Percentiles rank a stretch among this genome's conserved stretches.
These are phyloP conservation scores for Haplochromis vanheusdeni DNA, from an alignment of 2,113 vertebrate genomes.

Conservation along the genomic window DNA sequence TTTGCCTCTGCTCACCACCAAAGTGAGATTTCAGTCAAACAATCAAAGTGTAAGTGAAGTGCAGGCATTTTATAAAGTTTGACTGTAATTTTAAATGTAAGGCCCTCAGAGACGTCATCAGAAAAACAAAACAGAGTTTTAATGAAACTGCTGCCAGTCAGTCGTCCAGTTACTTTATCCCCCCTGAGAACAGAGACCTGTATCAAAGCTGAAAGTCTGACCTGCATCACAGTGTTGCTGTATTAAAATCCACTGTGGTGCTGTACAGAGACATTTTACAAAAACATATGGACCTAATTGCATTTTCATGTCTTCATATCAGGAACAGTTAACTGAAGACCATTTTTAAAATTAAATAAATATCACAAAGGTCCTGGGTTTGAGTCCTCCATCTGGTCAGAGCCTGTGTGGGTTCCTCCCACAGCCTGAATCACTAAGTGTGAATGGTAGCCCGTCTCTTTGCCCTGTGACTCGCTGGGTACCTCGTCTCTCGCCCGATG, in stretches of 20 bases:
- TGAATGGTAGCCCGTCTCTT: neutral
- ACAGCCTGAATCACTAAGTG: neutral
- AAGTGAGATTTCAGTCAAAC: neutral
- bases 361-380: neutral
- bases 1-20: neutral
- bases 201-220: neutral
- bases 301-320: accelerated
- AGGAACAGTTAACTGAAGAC: neutral
- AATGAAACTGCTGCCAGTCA: neutral
- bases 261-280: neutral
- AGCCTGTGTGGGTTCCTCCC: neutral
- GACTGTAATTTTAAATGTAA: accelerated
- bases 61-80: neutral
- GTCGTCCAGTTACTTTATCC: accelerated
- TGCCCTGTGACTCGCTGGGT: neutral
- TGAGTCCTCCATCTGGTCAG: accelerated
- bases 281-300: neutral
- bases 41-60: neutral
- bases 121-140: neutral
- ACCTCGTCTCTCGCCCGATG: neutral
- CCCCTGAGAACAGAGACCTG: neutral
- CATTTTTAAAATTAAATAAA: neutral
- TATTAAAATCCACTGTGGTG: accelerated
- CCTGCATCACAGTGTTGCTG: neutral
- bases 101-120: neutral